Evolutionary conservation across 2,888 invertebrate species (phyloP).

Genomic region (Ormyrus rosae): DNA sequence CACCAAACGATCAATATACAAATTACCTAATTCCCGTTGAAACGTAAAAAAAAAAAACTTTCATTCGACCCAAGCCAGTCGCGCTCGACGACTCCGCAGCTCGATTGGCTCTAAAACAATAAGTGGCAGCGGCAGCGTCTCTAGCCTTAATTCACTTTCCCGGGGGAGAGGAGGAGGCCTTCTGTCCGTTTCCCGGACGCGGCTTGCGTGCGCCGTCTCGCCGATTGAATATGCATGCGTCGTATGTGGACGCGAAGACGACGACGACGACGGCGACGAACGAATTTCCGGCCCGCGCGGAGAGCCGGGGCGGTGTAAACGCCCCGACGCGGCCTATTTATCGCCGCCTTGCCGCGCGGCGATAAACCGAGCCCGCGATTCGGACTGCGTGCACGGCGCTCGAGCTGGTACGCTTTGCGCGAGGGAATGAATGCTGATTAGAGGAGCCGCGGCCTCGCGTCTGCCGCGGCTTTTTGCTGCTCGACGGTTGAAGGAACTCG

Average conservation of each 20-base stretch:
- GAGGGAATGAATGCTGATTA: too few relatives aligned
- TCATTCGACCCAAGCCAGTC: neutral
- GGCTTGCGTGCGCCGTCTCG: neutral
- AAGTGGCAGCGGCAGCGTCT: neutral
- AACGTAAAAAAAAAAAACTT: neutral
- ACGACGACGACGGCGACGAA: too few relatives aligned
- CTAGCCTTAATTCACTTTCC: slow-evolving; percentile 37
- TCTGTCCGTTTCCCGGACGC: slow-evolving; percentile 42
- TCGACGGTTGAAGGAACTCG: too few relatives aligned
- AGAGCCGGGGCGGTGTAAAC: slow-evolving; percentile 17
- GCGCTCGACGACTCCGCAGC: neutral
- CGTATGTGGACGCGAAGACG: too few relatives aligned
- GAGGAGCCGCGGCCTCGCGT: too few relatives aligned
- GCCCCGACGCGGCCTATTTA: slow-evolving; percentile 31
- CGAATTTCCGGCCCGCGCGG: slow-evolving; percentile 21
- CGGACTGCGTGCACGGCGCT: neutral
- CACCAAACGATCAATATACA: too few relatives aligned
- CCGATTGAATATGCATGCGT: slow-evolving; percentile 49
- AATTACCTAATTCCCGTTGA: too few relatives aligned
- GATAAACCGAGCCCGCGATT: neutral
- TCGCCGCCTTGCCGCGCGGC: neutral
- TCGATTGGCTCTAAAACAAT: neutral
- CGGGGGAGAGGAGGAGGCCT: neutral
- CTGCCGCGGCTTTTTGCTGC: too few relatives aligned
- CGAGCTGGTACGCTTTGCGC: too few relatives aligned